Base-by-base conservation (phyloP, 1,140 invertebrate genomes). In the Maconellicoccus hirsutus region DNA sequence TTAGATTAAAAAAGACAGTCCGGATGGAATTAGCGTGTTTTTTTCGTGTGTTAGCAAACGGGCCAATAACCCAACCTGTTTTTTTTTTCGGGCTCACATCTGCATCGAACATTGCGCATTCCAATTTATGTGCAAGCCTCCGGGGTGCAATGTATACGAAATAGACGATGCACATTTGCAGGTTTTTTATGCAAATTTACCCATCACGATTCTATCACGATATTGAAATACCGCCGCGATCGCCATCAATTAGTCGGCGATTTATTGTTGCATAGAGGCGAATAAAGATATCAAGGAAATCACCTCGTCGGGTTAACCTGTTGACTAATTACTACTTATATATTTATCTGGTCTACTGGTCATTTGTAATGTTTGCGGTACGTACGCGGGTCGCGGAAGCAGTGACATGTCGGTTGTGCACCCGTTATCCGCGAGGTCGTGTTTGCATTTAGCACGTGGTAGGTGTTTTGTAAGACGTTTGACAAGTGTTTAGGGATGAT, bases 31-130 rank as follows among this genome's bases (percentile, higher is more conserved):
- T 66, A 66, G 61, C 25, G 61, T 66, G 21, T 66, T 66, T 25
- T 66, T 25, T 22, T 3, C 25, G 7, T 61, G n/a, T 59, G 52
- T 59, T 22, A 59, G 22, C 61, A 23, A 12, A 14, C 22, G 10
- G 61, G 61, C 61, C 61, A 66, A 66, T 66, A 66, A 66, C 61
- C 61, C 61, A 66, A 25, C 61, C 25, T 66, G 25, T 66, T 66
- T 66, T 22, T 14, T 52, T 52, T 52, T 52, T 16, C 4, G 29
- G 4, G 3, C 29, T 6, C 29, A 33, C 29, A 33, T 33, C 29
- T 33, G 29, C 29, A 33, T 33, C 12, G 12, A 33, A 33, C 29
- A 33, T 33, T 33, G 29, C 29, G 29, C 29, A 33, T 33, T 33
- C 29, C 29, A 33, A 33, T 33, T 33, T 33, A 33, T 33, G 29